Conservation (phyloP, 2,888 invertebrate species). For the Sussaba pulchella region DNA sequence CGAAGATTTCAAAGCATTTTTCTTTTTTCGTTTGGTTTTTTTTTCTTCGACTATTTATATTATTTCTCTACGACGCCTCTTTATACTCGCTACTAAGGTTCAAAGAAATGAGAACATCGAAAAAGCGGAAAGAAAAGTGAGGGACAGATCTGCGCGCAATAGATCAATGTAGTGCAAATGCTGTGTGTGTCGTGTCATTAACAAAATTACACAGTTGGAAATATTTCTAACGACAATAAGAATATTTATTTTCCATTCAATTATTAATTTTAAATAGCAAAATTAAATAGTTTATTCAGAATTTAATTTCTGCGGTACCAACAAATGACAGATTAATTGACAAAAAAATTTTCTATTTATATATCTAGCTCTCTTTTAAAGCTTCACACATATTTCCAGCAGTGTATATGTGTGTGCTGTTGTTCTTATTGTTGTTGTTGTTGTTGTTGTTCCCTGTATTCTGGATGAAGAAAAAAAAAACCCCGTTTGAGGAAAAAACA, state of each 20-base stretch:
- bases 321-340: too few relatives aligned
- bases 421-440: too few relatives aligned
- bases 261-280: too few relatives aligned
- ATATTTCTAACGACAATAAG: too few relatives aligned
- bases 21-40: slow-evolving; percentile 57
- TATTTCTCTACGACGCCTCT: slow-evolving; percentile 66
- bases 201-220: background rate
- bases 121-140: slow-evolving; percentile 60
- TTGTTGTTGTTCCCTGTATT: background rate
- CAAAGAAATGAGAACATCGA: slow-evolving; percentile 47
- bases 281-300: too few relatives aligned
- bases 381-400: background rate
- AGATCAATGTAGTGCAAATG: slow-evolving; percentile 55
- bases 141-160: slow-evolving; percentile 63
- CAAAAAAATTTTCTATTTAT: background rate
- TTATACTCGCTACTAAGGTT: slow-evolving; percentile 60
- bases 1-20: slow-evolving; percentile 65
- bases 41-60: slow-evolving; percentile 36
- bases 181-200: slow-evolving; percentile 19
- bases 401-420: background rate
- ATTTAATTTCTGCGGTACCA: too few relatives aligned
- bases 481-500: slow-evolving; percentile 34
- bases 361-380: background rate
- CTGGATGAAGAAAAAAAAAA: slow-evolving; percentile 48
- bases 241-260: too few relatives aligned